Evolutionary conservation across 2,888 invertebrate species (phyloP).

Genomic region (Drosophila affinis): DNA sequence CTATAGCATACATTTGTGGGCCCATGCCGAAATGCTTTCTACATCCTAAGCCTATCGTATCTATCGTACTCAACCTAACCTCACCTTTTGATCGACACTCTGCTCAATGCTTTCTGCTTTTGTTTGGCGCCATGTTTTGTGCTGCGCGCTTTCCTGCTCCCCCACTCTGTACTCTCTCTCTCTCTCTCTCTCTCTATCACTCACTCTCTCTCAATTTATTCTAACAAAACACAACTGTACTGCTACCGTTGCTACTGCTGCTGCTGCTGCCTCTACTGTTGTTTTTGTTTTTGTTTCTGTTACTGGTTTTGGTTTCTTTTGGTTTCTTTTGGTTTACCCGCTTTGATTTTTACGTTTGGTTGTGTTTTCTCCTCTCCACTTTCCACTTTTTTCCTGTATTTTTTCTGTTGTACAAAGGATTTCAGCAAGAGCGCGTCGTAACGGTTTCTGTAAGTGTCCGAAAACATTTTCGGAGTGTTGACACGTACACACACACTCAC

Average conservation of each 20-base stretch:
- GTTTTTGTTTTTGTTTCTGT: constrained; percentile 29
- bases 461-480: neutral
- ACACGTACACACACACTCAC: constrained; percentile 36
- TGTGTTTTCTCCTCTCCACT: constrained; percentile 17
- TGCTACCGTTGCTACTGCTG: constrained; percentile 53
- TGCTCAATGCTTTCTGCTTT: constrained; percentile 75
- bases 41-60: constrained; percentile 41
- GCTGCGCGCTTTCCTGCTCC: constrained; percentile 67
- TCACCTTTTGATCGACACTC: constrained; percentile 63
- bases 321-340: constrained; percentile 16
- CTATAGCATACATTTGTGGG: constrained; percentile 73
- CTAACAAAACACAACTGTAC: constrained; percentile 14
- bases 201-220: constrained; percentile 12
- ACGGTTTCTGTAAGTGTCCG: constrained; percentile 53
- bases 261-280: constrained; percentile 37
- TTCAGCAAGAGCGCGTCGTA: constrained; percentile 62
- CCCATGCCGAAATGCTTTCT: constrained; percentile 54
- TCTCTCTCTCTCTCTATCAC: constrained; percentile 27
- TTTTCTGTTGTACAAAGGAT: constrained; percentile 67
- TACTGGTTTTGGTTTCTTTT: constrained; percentile 14
- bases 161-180: constrained; percentile 23
- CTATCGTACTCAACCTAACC: constrained; percentile 48
- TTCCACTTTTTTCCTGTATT: constrained; percentile 4
- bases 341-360: constrained; percentile 51
- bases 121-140: constrained; percentile 55